A percentile compares a stretch with the other conserved stretches of the same genome.
phyloP scores from a whole-genome alignment of 2,888 invertebrate species.

The Caenorhabditis becei region DNA sequence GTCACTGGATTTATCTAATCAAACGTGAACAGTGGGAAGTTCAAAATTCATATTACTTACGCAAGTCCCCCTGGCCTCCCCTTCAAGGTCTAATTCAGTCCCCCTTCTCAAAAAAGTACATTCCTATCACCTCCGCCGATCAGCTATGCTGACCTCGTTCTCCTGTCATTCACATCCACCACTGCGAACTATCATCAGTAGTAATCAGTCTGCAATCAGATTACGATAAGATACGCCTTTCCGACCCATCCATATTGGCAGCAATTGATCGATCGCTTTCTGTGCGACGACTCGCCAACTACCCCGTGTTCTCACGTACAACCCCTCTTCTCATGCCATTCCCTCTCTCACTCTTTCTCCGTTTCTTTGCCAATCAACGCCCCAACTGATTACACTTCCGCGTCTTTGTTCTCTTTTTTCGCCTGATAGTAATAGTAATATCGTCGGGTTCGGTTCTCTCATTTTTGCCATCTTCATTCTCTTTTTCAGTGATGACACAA shows the following conservation, averaged over 20 bases:
- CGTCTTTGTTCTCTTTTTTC: background rate
- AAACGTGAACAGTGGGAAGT: too few species aligned
- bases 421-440: background rate
- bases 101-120: background rate
- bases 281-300: too few species aligned
- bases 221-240: background rate
- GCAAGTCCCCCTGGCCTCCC: too few species aligned
- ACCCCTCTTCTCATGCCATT: background rate
- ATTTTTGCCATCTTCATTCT: background rate
- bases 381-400: slow-evolving; percentile 8
- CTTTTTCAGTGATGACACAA: background rate
- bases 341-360: background rate
- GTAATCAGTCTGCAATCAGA: background rate
- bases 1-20: too few species aligned
- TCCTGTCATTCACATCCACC: background rate
- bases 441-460: background rate
- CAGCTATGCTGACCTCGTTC: background rate
- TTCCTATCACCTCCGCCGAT: background rate
- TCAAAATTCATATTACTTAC: too few species aligned
- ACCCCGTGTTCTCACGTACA: background rate
- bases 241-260: background rate
- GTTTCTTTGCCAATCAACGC: background rate
- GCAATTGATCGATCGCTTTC: too few species aligned
- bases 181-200: background rate
- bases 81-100: too few species aligned